These are phyloP conservation scores for Odocoileus virginianus DNA, from an alignment of 2,113 vertebrate species.

Conservation along the genomic window DNA sequence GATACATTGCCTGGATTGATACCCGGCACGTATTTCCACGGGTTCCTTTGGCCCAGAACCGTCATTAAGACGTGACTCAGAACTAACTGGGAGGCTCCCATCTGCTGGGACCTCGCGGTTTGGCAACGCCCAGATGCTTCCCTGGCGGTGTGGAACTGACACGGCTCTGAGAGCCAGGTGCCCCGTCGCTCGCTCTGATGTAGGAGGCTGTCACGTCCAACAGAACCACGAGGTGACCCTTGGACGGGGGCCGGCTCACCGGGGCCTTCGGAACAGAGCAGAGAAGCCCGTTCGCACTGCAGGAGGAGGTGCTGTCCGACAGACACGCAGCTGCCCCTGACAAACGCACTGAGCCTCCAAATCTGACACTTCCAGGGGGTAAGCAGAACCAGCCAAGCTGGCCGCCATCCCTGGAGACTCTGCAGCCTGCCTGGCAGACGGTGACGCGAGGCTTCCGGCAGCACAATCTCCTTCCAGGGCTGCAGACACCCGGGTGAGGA, in stretches of 20 bases:
- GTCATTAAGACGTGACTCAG: neutral
- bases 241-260: neutral
- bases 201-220: rapidly evolving
- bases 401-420: neutral
- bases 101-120: neutral
- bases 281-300: neutral
- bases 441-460: slow-evolving; percentile 36
- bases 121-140: neutral
- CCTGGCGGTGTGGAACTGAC: neutral
- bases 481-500: neutral
- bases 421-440: neutral
- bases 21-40: rapidly evolving
- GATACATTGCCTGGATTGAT: neutral
- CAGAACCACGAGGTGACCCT: rapidly evolving
- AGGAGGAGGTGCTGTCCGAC: neutral
- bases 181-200: rapidly evolving
- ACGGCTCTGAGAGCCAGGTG: rapidly evolving
- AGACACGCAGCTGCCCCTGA: slow-evolving; percentile 20
- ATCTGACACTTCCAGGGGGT: slow-evolving; percentile 60
- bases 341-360: slow-evolving; percentile 62
- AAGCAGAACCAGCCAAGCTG: neutral
- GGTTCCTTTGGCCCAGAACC: neutral
- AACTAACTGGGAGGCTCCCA: too few species aligned
- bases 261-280: neutral
- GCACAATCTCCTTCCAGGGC: neutral